These are phyloP conservation scores for Vannuccia rotundouncinata DNA, from an alignment of 2,888 invertebrate species.

Conservation along the genomic window DNA sequence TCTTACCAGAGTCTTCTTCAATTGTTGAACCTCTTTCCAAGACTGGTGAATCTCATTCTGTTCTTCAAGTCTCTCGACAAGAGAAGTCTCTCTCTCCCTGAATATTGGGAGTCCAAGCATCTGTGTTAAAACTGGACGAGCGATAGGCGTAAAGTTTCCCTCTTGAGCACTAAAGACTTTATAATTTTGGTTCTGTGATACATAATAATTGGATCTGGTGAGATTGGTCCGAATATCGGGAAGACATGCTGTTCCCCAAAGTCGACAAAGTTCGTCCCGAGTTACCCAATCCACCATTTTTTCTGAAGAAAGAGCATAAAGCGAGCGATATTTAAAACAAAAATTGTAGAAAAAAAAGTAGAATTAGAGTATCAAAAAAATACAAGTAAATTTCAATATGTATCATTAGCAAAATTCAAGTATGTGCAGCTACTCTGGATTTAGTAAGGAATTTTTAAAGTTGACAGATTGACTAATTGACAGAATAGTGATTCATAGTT, in stretches of 20 bases:
- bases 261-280: not conserved
- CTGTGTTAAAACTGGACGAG: not conserved
- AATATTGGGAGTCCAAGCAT: not conserved
- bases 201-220: not conserved
- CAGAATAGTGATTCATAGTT: no score
- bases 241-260: not conserved
- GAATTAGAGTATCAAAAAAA: no score
- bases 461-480: no score
- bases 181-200: not conserved
- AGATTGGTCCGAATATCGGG: not conserved
- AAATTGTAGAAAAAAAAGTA: no score
- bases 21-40: not conserved
- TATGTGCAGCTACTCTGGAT: no score
- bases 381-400: no score
- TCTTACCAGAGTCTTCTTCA: not conserved
- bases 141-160: not conserved
- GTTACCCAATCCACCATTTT: constrained; percentile 7
- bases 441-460: no score
- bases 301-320: no score
- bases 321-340: no score
- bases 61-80: not conserved
- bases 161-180: not conserved
- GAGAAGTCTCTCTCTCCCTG: not conserved
- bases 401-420: no score
- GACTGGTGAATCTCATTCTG: not conserved